These are phyloP conservation scores for Dicaeum eximium DNA, from an alignment of 2,113 vertebrate genomes.

Conservation along the genomic window DNA sequence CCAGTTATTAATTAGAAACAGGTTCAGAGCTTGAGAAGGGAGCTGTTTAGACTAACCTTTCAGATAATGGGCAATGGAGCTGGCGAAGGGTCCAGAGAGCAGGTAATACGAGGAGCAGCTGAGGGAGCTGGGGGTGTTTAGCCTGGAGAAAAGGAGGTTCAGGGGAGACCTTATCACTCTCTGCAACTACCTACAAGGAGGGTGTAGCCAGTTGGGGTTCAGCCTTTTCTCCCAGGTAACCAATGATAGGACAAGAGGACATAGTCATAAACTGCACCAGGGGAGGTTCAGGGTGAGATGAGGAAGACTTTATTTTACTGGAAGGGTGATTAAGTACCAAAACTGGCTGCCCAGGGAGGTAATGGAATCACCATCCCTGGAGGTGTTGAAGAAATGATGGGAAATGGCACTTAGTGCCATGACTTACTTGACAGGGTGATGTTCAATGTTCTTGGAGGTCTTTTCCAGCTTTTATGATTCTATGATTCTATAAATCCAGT, in stretches of 20 bases:
- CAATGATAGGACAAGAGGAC: not conserved
- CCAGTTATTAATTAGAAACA: not conserved
- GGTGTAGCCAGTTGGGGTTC: not conserved
- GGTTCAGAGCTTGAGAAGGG: not conserved
- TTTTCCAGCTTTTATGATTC: not conserved
- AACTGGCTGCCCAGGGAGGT: not conserved
- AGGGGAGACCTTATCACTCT: not conserved
- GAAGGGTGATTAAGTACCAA: not conserved
- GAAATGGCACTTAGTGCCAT: not conserved
- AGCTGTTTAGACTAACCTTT: not conserved
- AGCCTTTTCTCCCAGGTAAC: not conserved
- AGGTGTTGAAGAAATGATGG: not conserved
- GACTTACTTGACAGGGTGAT: not conserved
- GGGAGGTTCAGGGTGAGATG: not conserved
- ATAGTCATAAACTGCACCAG: not conserved
- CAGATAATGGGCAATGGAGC: not conserved
- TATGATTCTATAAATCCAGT: not conserved
- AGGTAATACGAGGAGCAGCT: not conserved
- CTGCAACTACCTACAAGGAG: not conserved
- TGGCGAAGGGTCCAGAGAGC: not conserved
- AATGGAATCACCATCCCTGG: not conserved
- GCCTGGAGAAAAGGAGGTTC: not conserved
- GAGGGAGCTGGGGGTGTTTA: not conserved
- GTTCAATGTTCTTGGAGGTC: not conserved
- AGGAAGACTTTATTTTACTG: not conserved